Evolutionary conservation across 2,113 vertebrate species (phyloP).

Genomic region (Phocoena sinus): DNA sequence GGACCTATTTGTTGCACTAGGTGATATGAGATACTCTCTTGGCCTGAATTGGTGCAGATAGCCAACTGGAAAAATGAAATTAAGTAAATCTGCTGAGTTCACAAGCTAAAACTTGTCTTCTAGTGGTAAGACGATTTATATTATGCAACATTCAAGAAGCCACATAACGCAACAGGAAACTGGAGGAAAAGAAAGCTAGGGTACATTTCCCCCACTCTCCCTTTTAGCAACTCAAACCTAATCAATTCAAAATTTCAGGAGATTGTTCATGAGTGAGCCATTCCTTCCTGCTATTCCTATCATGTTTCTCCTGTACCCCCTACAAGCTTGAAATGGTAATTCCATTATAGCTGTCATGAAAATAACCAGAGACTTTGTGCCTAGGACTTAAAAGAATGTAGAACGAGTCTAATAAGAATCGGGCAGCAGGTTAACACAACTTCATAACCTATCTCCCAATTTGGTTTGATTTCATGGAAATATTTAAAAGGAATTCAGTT

Average conservation of each 20-base stretch:
- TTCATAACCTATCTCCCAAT: not conserved
- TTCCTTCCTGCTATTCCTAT: conserved; percentile 57
- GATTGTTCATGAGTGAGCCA: conserved; percentile 52
- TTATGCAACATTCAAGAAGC: conserved; percentile 63
- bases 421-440: conserved; percentile 1
- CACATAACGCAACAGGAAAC: conserved; percentile 64
- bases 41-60: conserved; percentile 67
- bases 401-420: conserved; percentile 12
- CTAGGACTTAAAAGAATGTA: conserved; percentile 14
- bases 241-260: conserved; percentile 48
- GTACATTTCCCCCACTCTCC: not conserved
- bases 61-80: conserved; percentile 76
- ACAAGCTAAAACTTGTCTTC: conserved; percentile 65
- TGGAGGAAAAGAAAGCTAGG: conserved; percentile 33
- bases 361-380: conserved; percentile 24
- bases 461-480: not conserved
- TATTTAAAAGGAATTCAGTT: not conserved
- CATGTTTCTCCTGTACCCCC: conserved; percentile 34
- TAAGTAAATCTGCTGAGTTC: conserved; percentile 76
- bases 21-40: conserved; percentile 74
- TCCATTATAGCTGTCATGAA: conserved; percentile 37
- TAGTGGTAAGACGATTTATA: conserved; percentile 75
- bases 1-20: conserved; percentile 75
- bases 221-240: conserved; percentile 56
- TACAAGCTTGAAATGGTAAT: conserved; percentile 49